Evolutionary conservation across 37 sponge, comb jelly and placozoan genomes (phyloP).

Genomic region (Trichoplax adhaerens): DNA sequence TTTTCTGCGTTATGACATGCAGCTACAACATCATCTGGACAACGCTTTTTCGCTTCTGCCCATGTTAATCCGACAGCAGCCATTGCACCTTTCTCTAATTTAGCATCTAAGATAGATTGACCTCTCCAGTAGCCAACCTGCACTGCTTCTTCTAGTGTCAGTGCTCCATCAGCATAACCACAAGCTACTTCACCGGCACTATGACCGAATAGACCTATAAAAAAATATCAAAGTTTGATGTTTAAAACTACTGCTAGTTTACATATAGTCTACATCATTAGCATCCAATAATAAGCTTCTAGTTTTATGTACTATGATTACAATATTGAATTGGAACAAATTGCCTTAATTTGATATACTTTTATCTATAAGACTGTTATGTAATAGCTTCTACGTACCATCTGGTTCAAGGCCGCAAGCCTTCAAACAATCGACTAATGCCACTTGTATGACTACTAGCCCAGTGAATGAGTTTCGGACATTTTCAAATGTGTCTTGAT

Average conservation of each 20-base stretch:
- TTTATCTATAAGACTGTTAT: too few relatives aligned
- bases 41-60: constrained; percentile 1
- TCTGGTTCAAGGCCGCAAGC: constrained; percentile 23
- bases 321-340: too few relatives aligned
- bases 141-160: constrained; percentile 22
- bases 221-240: too few relatives aligned
- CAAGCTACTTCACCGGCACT: constrained; percentile 26
- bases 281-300: too few relatives aligned
- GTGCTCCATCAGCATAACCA: constrained; percentile 22
- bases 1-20: constrained; percentile 18
- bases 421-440: constrained; percentile 16
- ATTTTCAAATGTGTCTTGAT: background rate
- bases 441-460: constrained; percentile 10
- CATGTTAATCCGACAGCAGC: constrained; percentile 25
- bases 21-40: constrained; percentile 18
- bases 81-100: constrained; percentile 21
- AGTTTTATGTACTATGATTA: too few relatives aligned
- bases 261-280: too few relatives aligned
- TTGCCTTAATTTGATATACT: too few relatives aligned
- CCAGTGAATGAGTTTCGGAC: constrained; percentile 7
- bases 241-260: too few relatives aligned
- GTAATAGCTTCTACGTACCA: background rate
- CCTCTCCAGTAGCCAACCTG: constrained; percentile 25
- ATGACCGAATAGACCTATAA: constrained; percentile 19
- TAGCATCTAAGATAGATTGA: constrained; percentile 1